A percentile compares a stretch with the other conserved stretches of the same genome.
These are phyloP conservation scores for Achatina immaculata DNA, from an alignment of 1,140 invertebrate species.

Conservation along the genomic window DNA sequence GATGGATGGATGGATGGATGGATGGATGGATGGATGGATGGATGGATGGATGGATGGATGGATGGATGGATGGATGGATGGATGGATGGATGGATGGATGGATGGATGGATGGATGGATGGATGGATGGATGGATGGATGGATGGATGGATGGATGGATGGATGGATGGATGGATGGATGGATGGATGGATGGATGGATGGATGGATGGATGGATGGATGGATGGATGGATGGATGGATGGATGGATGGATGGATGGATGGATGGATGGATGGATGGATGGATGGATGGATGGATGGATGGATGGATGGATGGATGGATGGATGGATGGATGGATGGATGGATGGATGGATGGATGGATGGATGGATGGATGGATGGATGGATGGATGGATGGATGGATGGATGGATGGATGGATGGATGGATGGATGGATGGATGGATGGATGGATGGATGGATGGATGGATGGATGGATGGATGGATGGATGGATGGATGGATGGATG, in stretches of 20 bases:
- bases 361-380: constrained; percentile 2
- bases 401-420: constrained; percentile 2
- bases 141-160: neutral
- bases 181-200: neutral
- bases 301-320: constrained; percentile 2
- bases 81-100: neutral
- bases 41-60: constrained; percentile 2
- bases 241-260: constrained; percentile 2
- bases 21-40: constrained; percentile 2
- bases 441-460: constrained; percentile 2
- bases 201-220: constrained; percentile 2
- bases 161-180: neutral
- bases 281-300: constrained; percentile 2
- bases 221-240: constrained; percentile 2
- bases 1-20: constrained; percentile 2
- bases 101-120: neutral
- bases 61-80: constrained; percentile 2
- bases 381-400: constrained; percentile 2
- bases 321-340: constrained; percentile 2
- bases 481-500: constrained; percentile 2
- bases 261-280: constrained; percentile 2
- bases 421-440: constrained; percentile 2
- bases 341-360: constrained; percentile 2
- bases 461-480: constrained; percentile 2
- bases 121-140: neutral